Percentiles rank a stretch among this genome's conserved stretches.
These are phyloP conservation scores for Coleophora deauratella DNA, from an alignment of 2,888 invertebrate genomes.

Conservation along the genomic window DNA sequence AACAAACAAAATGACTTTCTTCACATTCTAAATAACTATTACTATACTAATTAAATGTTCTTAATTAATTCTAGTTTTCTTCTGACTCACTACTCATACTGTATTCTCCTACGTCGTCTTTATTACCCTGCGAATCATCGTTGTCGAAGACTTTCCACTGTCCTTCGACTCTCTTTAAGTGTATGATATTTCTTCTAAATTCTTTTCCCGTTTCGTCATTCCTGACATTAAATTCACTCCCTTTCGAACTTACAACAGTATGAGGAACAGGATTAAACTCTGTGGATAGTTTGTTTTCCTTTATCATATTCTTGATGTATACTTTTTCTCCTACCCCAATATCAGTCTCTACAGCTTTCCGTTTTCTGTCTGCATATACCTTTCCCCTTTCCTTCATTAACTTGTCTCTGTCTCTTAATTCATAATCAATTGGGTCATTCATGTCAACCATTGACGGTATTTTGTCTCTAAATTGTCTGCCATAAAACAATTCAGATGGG, in stretches of 20 bases:
- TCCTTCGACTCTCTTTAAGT: constrained; percentile 8
- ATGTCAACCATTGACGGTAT: constrained; percentile 1
- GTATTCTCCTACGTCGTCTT: too few relatives aligned
- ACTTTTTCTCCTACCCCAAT: constrained; percentile 11
- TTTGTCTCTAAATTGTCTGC: constrained; percentile 5
- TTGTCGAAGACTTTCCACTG: too few relatives aligned
- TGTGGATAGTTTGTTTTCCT: constrained; percentile 8
- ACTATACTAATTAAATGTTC: too few relatives aligned
- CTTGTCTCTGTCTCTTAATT: constrained; percentile 6
- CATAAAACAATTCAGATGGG: neutral
- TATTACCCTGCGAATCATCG: too few relatives aligned
- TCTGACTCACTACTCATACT: too few relatives aligned
- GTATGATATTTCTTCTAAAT: constrained; percentile 6
- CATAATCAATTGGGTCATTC: neutral
- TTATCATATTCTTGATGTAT: constrained; percentile 10
- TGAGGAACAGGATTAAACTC: constrained; percentile 8
- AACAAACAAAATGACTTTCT: too few relatives aligned
- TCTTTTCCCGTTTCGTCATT: constrained; percentile 8
- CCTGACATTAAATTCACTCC: constrained; percentile 3
- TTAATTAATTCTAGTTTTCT: too few relatives aligned
- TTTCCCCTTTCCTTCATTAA: constrained; percentile 9
- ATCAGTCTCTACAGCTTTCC: constrained; percentile 5
- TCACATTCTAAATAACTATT: too few relatives aligned
- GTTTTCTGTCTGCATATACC: constrained; percentile 7
- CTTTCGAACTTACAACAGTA: constrained; percentile 5